A percentile compares a stretch with the other conserved stretches of the same genome.
Evolutionary conservation across 2,888 invertebrate genomes (phyloP).

Genomic region (Polydrusus cervinus): DNA sequence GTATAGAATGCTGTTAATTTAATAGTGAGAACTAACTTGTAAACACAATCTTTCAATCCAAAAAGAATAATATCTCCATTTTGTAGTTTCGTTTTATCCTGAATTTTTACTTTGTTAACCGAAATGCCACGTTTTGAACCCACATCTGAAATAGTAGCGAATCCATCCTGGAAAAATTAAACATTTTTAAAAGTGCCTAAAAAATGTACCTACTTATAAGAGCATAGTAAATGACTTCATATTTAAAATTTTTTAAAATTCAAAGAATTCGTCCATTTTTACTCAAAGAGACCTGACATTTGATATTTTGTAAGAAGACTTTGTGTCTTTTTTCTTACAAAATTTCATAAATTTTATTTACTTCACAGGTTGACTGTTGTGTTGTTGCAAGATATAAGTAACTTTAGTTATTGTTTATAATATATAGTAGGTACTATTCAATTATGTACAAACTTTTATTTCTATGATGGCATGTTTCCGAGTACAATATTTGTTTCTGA

Average conservation of each 20-base stretch:
- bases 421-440: no score
- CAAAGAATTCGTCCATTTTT: no score
- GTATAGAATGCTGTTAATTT: no score
- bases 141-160: slow-evolving; percentile 17
- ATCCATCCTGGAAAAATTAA: slow-evolving; percentile 20
- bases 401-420: no score
- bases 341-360: no score
- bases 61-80: slow-evolving; percentile 33
- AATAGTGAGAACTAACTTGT: slow-evolving; percentile 8
- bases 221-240: no score
- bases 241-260: no score
- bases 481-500: slow-evolving; percentile 21
- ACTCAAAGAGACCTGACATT: no score
- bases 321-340: no score
- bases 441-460: slow-evolving; percentile 7
- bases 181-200: background rate
- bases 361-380: no score
- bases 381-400: no score
- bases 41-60: slow-evolving; percentile 20
- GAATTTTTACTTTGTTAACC: slow-evolving; percentile 21
- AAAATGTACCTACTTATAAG: background rate
- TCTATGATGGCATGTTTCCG: slow-evolving; percentile 26
- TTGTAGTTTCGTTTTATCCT: background rate
- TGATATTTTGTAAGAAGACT: no score
- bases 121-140: slow-evolving; percentile 27